Conservation (phyloP, 2,113 vertebrate species). For the Oreocharis arfaki region DNA sequence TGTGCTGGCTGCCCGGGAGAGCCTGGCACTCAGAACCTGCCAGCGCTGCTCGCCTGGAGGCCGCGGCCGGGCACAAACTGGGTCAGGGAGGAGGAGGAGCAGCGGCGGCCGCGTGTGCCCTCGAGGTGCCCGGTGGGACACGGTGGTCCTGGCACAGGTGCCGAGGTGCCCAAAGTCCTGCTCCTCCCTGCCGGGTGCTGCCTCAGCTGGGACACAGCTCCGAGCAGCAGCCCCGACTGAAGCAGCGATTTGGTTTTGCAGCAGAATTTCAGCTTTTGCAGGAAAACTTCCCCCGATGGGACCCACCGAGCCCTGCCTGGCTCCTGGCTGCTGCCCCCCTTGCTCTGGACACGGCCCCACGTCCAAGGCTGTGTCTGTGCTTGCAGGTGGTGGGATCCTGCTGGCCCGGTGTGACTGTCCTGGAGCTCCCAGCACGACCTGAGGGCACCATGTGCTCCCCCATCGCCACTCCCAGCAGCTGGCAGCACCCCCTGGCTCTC, state of each 20-base stretch:
- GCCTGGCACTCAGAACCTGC: neutral
- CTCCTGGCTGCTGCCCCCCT: neutral
- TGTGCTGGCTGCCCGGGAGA: neutral
- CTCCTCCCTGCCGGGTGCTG: accelerated
- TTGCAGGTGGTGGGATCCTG: neutral
- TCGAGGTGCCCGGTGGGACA: neutral
- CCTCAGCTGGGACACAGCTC: neutral
- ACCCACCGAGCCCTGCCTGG: accelerated
- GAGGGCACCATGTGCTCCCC: neutral
- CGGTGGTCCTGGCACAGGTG: neutral
- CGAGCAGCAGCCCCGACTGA: neutral
- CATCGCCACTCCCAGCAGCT: neutral
- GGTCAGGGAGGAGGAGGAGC: neutral
- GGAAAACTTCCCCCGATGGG: neutral
- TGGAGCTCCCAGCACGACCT: accelerated
- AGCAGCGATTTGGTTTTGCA: neutral
- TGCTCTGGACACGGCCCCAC: accelerated
- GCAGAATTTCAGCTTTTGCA: neutral
- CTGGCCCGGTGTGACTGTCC: accelerated
- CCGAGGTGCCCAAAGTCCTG: neutral
- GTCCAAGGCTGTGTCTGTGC: accelerated
- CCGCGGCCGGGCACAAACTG: neutral
- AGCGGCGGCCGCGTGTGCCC: accelerated
- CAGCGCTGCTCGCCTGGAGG: neutral
- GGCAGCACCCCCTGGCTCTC: neutral